Base-by-base conservation (phyloP, 2,113 vertebrate species). In the Aptenodytes forsteri region DNA sequence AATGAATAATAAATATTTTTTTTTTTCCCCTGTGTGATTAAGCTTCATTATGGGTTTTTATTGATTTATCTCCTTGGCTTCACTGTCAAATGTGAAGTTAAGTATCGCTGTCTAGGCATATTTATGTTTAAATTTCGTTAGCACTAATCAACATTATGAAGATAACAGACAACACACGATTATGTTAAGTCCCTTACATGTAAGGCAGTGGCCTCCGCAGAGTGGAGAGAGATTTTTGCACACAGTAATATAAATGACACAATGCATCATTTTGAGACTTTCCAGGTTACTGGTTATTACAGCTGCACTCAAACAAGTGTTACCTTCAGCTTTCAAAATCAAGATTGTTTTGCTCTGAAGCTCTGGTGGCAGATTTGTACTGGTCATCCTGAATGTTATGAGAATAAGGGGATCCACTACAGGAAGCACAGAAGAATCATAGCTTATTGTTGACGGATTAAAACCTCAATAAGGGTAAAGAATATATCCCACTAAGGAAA, bases 1-100 rank as follows among this genome's bases (percentile, higher is more conserved):
- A 96, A 96, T 96, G 95, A 96, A 90, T 96, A 97, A 96, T 92
- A 96, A 88, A 96, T 91, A 94, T 90, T 62, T 61, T 36, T 9
- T 83, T 91, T 96, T 79, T 32, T 4, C 2, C 14, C 49, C 34
- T 36, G 34, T 91, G 67, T 83, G 91, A 97, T 97, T 96, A 97
- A 95, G 76, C 89, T 96, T 96, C 94, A 97, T 84, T 75, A 89
- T 55, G 50, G 22, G 30, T 44, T 59, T 90, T 88, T 95, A 86
- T 83, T 93, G 86, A 87, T 96, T 98, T 97, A 84, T 93, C 77
- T 94, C 46, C 79, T 81, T 56, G 79, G 54, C 44, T 93, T 97
- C 23, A 8, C 85, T 95, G 87, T 85, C 83, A 88, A 91, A 89
- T 87, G 77, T 46, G 96, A 85, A 96, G 93, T 80, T 97, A 97